Conservation (phyloP, 2,113 vertebrate genomes). For the Sialia sialis region DNA sequence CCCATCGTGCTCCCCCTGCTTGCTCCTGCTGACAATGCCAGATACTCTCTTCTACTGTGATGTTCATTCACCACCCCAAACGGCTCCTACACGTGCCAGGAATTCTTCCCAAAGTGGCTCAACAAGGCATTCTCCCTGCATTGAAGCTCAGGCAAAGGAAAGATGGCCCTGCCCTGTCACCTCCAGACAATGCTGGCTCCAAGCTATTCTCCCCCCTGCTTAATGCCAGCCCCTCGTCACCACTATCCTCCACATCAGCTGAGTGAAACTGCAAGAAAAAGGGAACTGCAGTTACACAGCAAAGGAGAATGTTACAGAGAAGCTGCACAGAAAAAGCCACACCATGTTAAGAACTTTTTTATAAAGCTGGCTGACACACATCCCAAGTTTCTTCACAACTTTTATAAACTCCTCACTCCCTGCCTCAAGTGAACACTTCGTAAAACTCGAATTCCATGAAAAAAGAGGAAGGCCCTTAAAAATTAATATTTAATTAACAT, state of each 20-base stretch:
- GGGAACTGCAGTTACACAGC: neutral
- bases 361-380: neutral
- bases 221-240: rapidly evolving
- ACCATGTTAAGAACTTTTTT: neutral
- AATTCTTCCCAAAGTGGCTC: neutral
- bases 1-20: neutral
- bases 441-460: neutral
- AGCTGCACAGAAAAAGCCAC: neutral
- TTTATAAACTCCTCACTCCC: neutral
- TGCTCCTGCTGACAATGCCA: neutral
- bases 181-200: neutral
- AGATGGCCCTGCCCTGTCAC: neutral
- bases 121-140: neutral
- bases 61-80: neutral
- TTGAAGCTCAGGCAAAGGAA: neutral
- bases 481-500: neutral
- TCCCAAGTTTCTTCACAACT: neutral
- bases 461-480: neutral
- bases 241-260: neutral
- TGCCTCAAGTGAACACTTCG: neutral
- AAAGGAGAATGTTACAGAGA: neutral
- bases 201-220: neutral
- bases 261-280: neutral
- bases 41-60: neutral
- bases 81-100: neutral